Evolutionary conservation across 2,797 vertebrate species (phyloP).

Genomic region (Enteromius afrohamiltoni): DNA sequence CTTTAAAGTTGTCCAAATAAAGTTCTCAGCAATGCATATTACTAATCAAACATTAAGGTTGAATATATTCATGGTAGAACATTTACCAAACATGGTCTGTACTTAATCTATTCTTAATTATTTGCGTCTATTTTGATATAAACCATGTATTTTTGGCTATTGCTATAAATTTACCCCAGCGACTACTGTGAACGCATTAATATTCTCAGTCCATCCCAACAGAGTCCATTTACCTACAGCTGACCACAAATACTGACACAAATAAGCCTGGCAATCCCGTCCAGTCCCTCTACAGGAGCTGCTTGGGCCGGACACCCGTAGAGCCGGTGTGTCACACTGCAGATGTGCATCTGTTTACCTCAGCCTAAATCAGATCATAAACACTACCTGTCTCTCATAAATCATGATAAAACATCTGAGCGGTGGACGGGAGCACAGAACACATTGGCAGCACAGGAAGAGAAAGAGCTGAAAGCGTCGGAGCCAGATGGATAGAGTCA

Average conservation of each 20-base stretch:
- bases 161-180: too few species aligned
- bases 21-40: too few species aligned
- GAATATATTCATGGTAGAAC: too few species aligned
- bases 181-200: slow-evolving; percentile 29
- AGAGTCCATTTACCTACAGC: slow-evolving; percentile 49
- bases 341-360: slow-evolving; percentile 2
- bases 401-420: slow-evolving; percentile 20
- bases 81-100: too few species aligned
- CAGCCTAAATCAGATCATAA: slow-evolving; percentile 35
- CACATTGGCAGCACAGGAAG: slow-evolving; percentile 18
- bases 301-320: background rate
- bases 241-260: slow-evolving; percentile 43
- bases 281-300: slow-evolving; percentile 16
- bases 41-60: too few species aligned
- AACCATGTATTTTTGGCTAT: too few species aligned
- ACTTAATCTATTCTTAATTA: too few species aligned
- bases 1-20: too few species aligned
- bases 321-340: background rate
- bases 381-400: slow-evolving; percentile 16
- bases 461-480: background rate
- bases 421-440: background rate
- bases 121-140: too few species aligned
- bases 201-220: slow-evolving; percentile 41
- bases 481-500: slow-evolving; percentile 30
- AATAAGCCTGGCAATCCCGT: slow-evolving; percentile 4